Evolutionary conservation across 2,888 invertebrate genomes (phyloP), one percentile per base, ranked within the genome.

Genomic region (Cerastis leucographa): DNA sequence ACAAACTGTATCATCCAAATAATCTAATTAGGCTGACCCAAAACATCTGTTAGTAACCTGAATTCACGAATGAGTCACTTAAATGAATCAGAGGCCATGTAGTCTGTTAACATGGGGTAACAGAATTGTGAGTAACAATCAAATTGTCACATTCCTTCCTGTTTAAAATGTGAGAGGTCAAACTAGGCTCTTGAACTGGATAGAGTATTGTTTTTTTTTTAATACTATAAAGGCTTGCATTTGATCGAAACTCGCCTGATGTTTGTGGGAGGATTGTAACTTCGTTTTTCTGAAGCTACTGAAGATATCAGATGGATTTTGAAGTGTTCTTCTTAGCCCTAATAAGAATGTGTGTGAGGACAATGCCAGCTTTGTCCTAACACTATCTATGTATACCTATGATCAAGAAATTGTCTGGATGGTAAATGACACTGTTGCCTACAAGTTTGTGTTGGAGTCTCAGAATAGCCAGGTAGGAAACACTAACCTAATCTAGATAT

Each of bases 61-160:
- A 79, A 79, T 66, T 66, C 56, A 61, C 8, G 0, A 84, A 83
- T 83, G 86, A 83, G 35, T 83, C 86, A 83, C 44, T 59, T 25
- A 67, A 81, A 82, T 85, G 76, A 85, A 71, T 83, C 77, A 72
- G 44, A 66, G 65, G 35, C 44, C 56, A 71, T 66, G 35, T 59
- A 29, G 22, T 54, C 42, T 56, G 54, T 85, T 76, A 51, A 82
- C 49, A 51, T 70, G 35, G 62, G 62, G 83, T 82, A 72, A 72
- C 65, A 51, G 66, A 85, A 85, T 56, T 72, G 83, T 82, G 54
- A 82, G 72, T 67, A 76, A 76, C 72, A 71, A n/a, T 67, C n/a
- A 19, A 82, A 76, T 71, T 82, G 59, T 49, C 62, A 62, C 62
- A 71, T 59, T 67, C 44, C 42, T 64, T 51, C 46, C 67, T 65